Conservation (phyloP, 2,888 invertebrate species). For the Drosophila silvestris region DNA sequence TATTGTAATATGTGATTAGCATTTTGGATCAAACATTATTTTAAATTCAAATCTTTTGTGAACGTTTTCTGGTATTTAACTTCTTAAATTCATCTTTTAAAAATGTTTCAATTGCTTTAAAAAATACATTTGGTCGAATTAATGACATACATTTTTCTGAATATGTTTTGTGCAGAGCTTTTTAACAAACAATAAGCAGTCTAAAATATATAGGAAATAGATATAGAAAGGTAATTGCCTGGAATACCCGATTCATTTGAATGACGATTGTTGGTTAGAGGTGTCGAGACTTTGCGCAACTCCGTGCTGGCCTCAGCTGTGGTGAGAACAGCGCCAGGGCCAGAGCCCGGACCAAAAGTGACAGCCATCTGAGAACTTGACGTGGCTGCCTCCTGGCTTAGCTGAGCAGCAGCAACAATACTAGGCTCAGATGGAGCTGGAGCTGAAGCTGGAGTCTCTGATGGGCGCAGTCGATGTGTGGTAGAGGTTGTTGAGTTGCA, state of each 20-base stretch:
- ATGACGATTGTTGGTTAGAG: slow-evolving; percentile 82
- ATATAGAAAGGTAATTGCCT: slow-evolving; percentile 14
- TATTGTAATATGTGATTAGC: not conserved
- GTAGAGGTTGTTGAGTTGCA: slow-evolving; percentile 24
- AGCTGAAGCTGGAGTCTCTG: slow-evolving; percentile 30
- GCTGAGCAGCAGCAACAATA: slow-evolving; percentile 17
- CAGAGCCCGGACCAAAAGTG: not conserved
- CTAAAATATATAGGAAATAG: slow-evolving; percentile 3
- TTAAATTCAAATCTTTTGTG: not conserved
- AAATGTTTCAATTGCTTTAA: not conserved
- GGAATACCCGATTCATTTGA: slow-evolving; percentile 85
- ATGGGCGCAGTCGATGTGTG: slow-evolving; percentile 20
- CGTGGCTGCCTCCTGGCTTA: slow-evolving; percentile 33
- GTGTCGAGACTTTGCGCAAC: slow-evolving; percentile 78
- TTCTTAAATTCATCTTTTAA: not conserved
- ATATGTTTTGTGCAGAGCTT: not conserved
- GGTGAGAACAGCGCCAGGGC: slow-evolving; percentile 6
- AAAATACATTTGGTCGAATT: not conserved
- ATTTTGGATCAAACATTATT: not conserved
- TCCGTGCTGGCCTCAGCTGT: slow-evolving; percentile 75
- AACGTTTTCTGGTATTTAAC: not conserved
- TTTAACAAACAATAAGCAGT: slow-evolving; percentile 5
- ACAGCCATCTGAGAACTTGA: slow-evolving; percentile 22
- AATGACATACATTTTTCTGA: not conserved
- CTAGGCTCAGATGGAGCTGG: slow-evolving; percentile 23